Conservation (phyloP, 2,797 vertebrate species). For the Neosilurus mollespiculum region DNA sequence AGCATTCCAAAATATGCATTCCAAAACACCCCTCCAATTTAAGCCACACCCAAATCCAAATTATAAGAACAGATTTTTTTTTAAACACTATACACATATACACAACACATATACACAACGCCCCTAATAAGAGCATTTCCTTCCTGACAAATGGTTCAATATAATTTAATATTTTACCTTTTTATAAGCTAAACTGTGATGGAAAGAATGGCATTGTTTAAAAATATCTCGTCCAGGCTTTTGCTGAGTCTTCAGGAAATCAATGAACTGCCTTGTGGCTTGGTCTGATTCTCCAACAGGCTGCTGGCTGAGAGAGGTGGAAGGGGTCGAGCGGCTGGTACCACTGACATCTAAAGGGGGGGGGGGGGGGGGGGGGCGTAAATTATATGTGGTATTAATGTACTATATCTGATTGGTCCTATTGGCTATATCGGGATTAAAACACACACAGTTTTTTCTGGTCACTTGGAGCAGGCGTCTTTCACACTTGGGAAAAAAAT, state of each 20-base stretch:
- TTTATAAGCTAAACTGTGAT: conserved; percentile 85
- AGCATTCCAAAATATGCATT: too few species aligned
- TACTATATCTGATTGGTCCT: too few species aligned
- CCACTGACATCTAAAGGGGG: conserved; percentile 74
- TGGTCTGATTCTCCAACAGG: conserved; percentile 81
- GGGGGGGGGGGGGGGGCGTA: neutral
- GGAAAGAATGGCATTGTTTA: conserved; percentile 89
- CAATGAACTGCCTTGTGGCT: conserved; percentile 86
- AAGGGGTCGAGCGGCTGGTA: conserved; percentile 74
- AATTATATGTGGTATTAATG: too few species aligned
- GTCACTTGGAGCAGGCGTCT: too few species aligned
- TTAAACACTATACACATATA: neutral
- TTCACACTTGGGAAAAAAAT: too few species aligned
- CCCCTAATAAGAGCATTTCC: neutral
- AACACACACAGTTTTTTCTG: too few species aligned
- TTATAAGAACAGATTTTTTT: too few species aligned
- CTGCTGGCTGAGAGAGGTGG: conserved; percentile 81
- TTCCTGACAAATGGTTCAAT: neutral
- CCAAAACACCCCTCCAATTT: neutral
- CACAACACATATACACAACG: neutral
- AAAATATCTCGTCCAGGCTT: conserved; percentile 90
- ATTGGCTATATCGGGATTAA: too few species aligned
- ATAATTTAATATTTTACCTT: conserved; percentile 70
- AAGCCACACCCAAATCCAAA: neutral
- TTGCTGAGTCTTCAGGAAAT: conserved; percentile 89